Base-by-base conservation (phyloP, 2,113 vertebrate species). In the Morone chrysops region DNA sequence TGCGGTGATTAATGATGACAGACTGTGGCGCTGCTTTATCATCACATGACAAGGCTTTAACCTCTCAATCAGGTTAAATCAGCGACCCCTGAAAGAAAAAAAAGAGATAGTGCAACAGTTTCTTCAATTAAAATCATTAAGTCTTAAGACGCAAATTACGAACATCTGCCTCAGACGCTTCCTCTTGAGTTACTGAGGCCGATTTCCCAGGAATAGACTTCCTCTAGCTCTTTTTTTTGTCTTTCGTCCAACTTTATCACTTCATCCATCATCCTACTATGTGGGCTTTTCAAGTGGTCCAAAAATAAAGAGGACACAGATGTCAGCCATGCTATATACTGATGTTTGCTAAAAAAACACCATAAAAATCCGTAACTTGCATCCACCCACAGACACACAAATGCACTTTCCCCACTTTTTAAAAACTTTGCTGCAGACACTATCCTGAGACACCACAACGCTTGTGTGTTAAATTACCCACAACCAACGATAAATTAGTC, bases 271-370 rank as follows among this genome's bases (percentile, higher is more conserved):
- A 93, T 90, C 78, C 76, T 11, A 70, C 88, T 89, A 83, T 91
- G 87, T 88, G 88, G 71, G 85, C 79, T 86, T 90, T 93, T 92
- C 84, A 91, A 91, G 91, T 87, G 87, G 80, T 92, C 91, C 91
- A 90, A 91, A 92, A 90, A 92, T 91, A 93, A 92, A 93, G 88
- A 77, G 88, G 80, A 89, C 84, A 70, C 90, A 94, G 92, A 94
- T 92, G 91, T 94, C 87, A 83, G 87, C 87, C 81, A 74, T 73
- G 89, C 89, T 82, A 72, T 82, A 72, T 83, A 86, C 91, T 83
- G 85, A 91, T 92, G 90, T 88, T 93, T 80, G 31, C 85, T 88
- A 31, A 31, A 31, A 31, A 90, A 87, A 76, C 88, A 25, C 88
- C 85, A 80, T 85, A 87, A 91, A 91, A 91, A 91, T 83, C 92